Evolutionary conservation across 2,888 invertebrate species (phyloP), one percentile per base, ranked within the genome.

Genomic region (Cistogaster globosa): DNA sequence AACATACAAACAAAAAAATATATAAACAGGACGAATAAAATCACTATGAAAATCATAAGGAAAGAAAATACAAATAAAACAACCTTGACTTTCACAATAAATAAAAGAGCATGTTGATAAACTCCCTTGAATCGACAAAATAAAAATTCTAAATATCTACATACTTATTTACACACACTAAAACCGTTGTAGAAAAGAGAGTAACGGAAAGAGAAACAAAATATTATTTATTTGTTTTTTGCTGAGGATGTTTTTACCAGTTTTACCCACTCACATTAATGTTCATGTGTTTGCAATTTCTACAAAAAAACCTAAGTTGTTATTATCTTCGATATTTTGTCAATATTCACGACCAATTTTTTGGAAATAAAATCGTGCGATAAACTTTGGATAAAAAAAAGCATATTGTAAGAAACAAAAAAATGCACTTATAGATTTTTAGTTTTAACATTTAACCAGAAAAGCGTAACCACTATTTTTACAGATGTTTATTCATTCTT

Each of bases 21-120:
- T n/a, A 14, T 42, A 57, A 58, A 63, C 16, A 36, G 63, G 3
- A 20, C 6, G 14, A 14, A 48, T 48, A 16, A 60, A 79, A 79
- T 79, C 79, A 48, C 67, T 38, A 74, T 38, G 16, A 67, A 72
- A 57, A 38, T 57, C 69, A 67, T 65, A 71, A 20, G 51, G 26
- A 65, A 36, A 22, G 63, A 55, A 58, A 32, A 68, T 12, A 51
- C 9, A 68, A 74, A 62, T 51, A 67, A 18, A 69, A 32, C 71
- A 84, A 87, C 87, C 87, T 87, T 87, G 87, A 87, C 87, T 87
- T 87, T 87, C 86, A 83, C 77, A 63, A 45, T 57, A n/a, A 42
- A 67, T 69, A 36, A 60, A 74, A 68, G 14, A 74, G 62, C 45
- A 38, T 74, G 84, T 75, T 86, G 69, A 69, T 84, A 87, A 88